These are phyloP conservation scores for Pygoscelis adeliae DNA, from an alignment of 2,113 vertebrate genomes.

Conservation along the genomic window DNA sequence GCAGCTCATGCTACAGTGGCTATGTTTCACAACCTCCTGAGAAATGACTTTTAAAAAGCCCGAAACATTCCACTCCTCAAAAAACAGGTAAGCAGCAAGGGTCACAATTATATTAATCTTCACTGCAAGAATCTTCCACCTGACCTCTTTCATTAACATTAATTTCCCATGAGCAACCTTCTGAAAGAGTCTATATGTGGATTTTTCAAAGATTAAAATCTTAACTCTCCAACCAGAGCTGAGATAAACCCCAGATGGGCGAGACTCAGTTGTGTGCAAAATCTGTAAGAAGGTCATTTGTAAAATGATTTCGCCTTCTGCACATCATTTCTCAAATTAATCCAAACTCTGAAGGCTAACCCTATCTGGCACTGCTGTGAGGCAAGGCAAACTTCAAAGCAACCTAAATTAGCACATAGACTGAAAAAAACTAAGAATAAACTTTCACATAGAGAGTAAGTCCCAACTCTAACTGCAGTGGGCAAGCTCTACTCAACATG, in stretches of 20 bases:
- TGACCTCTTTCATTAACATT: not conserved
- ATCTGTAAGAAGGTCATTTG: not conserved
- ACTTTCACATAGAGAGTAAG: not conserved
- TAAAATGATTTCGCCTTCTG: conserved; percentile 35
- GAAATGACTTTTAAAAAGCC: not conserved
- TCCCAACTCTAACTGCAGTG: not conserved
- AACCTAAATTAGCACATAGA: not conserved
- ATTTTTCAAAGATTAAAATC: conserved; percentile 50
- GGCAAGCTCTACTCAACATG: not conserved
- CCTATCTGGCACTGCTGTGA: not conserved
- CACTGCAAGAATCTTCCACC: not conserved
- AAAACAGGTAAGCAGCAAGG: not conserved
- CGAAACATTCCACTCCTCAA: not conserved
- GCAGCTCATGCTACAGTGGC: not conserved
- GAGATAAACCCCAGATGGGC: not conserved
- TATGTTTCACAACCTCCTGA: not conserved
- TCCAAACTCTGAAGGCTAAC: not conserved
- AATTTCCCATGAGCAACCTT: not conserved
- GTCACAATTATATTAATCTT: conserved; percentile 2
- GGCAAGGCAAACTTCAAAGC: conserved; percentile 34
- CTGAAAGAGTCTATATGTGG: not conserved
- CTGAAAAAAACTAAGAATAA: not conserved
- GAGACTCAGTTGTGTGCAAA: not conserved
- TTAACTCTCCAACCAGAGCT: not conserved
- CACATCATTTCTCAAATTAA: conserved; percentile 21